Evolutionary conservation across 2,888 invertebrate genomes (phyloP), one percentile per base, ranked within the genome.

Genomic region (Tanypteryx hageni): DNA sequence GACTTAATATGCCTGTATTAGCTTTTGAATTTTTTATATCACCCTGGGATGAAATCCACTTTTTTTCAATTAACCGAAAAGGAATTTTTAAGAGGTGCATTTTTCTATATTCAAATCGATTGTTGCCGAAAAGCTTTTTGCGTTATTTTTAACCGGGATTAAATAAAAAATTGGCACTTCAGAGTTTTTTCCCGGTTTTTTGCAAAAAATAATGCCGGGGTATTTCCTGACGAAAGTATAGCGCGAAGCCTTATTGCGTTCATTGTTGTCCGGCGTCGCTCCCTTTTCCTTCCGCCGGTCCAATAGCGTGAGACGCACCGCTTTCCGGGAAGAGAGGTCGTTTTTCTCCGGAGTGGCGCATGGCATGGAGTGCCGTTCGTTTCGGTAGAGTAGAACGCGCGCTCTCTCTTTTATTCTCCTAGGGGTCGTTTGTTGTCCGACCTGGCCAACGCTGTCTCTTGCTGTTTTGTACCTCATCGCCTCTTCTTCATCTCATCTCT

Each of bases 231-330:
- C 13, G 76, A 27, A 27, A 27, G 76, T 13, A 27, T 13, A 9
- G 27, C 76, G 18, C n/a, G 68, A 68, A n/a, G 68, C 68, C 76
- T 22, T 27, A 27, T 27, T 13, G 22, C 27, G 76, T 76, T 10
- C 27, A 68, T 64, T 64, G 64, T 64, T n/a, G 64, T 64, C 64
- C 68, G n/a, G 68, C 68, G 68, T 68, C 68, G 22, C 68, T n/a
- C 18, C 68, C 22, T 22, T 68, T 68, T 68, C 22, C 68, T 68
- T 68, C 68, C 68, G 68, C 22, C 68, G 68, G 9, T 68, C n/a
- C 68, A 68, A 68, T 68, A 68, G 68, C n/a, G n/a, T 68, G 68
- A 68, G 68, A 68, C 11, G 22, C 76, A 76, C 27, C 14, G 76
- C 76, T 11, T 76, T 76, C 76, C 27, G 22, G 76, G 76, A 76